phyloP scores from a whole-genome alignment of 2,113 vertebrate species.

The Castor canadensis region DNA sequence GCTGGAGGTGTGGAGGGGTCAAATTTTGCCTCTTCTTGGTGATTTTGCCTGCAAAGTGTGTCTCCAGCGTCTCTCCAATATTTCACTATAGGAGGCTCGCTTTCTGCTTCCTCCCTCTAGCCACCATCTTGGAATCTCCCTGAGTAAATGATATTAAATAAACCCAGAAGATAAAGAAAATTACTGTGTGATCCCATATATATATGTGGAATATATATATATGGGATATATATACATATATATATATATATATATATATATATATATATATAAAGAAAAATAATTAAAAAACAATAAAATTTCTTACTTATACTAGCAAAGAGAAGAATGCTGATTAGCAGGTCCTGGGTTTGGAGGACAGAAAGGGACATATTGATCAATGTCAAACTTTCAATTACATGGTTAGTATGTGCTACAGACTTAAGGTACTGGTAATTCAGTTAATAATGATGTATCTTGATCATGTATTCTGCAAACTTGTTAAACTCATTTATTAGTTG shows the following conservation, averaged over 20 bases:
- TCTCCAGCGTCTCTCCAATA: too few species aligned
- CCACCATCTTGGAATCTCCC: too few species aligned
- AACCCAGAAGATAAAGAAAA: neutral
- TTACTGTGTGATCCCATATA: neutral
- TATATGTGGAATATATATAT: neutral
- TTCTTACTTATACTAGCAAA: neutral
- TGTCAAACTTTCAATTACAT: neutral
- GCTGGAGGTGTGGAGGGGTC: too few species aligned
- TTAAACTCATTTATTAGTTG: neutral
- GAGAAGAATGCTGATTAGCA: neutral
- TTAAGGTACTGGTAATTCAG: neutral
- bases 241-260: too few species aligned
- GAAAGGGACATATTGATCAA: neutral
- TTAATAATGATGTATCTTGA: neutral
- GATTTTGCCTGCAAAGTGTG: too few species aligned
- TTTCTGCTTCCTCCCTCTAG: too few species aligned
- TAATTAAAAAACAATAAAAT: too few species aligned
- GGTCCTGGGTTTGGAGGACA: fast-evolving
- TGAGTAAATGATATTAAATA: neutral
- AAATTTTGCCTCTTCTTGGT: too few species aligned
- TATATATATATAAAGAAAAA: too few species aligned
- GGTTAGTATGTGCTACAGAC: neutral
- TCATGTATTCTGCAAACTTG: neutral
- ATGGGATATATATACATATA: too few species aligned
- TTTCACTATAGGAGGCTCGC: too few species aligned